Conservation (phyloP, 2,797 vertebrate genomes). For the Luscinia luscinia region DNA sequence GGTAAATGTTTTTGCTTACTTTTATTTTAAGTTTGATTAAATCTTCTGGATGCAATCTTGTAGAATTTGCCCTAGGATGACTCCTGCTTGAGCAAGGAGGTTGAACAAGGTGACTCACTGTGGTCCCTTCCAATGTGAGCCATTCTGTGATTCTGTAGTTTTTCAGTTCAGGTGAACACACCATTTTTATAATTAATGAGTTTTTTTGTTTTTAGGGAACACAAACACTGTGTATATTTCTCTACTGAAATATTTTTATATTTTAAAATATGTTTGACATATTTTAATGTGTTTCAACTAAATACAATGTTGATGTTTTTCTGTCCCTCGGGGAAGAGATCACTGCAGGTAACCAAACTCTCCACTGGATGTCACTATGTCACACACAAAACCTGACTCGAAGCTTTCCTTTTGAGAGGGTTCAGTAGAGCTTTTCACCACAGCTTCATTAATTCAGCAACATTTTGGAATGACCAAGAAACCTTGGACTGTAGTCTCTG, state of each 20-base stretch:
- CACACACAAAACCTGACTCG: not conserved
- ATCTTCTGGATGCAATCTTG: not conserved
- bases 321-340: not conserved
- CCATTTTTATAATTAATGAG: not conserved
- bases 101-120: not conserved
- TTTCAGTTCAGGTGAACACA: not conserved
- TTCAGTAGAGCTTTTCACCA: not conserved
- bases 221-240: not conserved
- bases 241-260: not conserved
- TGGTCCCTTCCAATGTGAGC: not conserved
- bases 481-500: not conserved
- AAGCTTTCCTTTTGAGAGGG: not conserved
- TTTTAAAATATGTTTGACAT: not conserved
- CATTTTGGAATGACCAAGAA: not conserved
- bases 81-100: not conserved
- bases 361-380: constrained; percentile 34
- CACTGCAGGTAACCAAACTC: not conserved
- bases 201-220: not conserved
- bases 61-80: not conserved
- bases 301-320: not conserved
- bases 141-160: not conserved
- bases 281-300: not conserved
- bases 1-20: not conserved
- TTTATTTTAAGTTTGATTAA: not conserved
- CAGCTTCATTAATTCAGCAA: not conserved